Base-by-base conservation (phyloP, 2,113 vertebrate species). In the Condylura cristata region DNA sequence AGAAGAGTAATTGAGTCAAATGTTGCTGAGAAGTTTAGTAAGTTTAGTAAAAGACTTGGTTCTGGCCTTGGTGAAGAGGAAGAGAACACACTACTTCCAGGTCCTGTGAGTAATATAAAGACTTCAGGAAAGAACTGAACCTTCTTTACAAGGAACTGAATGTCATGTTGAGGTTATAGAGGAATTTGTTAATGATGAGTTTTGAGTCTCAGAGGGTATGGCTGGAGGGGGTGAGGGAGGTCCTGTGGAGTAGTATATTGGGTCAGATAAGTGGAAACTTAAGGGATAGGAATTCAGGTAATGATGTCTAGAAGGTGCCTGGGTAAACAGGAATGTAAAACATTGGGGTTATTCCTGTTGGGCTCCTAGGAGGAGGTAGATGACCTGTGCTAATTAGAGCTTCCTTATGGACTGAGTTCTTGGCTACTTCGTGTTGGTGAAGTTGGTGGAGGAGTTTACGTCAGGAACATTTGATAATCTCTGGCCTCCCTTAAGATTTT, bases 1-100 rank as follows among this genome's bases (percentile, higher is more conserved):
- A n/a, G 85, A 72, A 18, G 32, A 68, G 3, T 81, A 56, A 85
- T 71, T 28, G 56, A 86, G 61, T 11, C 51, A 93, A 78, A 78
- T 70, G 71, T 86, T 81, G 20, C 46, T 74, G 46, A 90, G 30
- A 95, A 74, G 24, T 41, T 86, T 83, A 90, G 70, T 78, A 66
- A 82, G 34, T 90, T 84, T 61, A 61, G 32, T 32, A 91, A 63
- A 83, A 63, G 24, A 87, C 11, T 68, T 78, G 60, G 17, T 75
- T 96, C 90, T 95, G n/a, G 37, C 28, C 66, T 97, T 90, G 76
- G 28, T 37, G 85, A 83, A 75, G 71, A 41, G 34, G 34, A 86
- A 72, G 3, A n/a, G 41, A 24, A 68, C 5, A 82, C 4, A 8
- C 17, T 51, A 56, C 11, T 10, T 82, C 34, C 39, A 51, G 61